Conservation (phyloP, 2,113 vertebrate species). For the Chlorocebus sabaeus region DNA sequence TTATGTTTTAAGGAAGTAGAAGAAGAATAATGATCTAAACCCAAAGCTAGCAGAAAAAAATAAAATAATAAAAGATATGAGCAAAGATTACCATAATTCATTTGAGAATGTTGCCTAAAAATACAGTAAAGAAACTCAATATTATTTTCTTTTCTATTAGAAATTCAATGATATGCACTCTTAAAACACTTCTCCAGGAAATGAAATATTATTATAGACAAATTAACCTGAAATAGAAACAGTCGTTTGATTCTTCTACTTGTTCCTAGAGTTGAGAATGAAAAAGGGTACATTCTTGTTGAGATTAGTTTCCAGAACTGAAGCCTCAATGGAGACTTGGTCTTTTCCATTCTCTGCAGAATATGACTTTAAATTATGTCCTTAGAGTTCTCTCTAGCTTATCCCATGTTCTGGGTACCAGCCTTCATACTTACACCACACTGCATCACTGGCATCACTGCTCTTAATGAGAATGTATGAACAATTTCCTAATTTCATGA, state of each 20-base stretch:
- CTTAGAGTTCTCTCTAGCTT: neutral
- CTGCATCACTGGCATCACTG: neutral
- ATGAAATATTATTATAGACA: neutral
- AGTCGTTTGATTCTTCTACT: neutral
- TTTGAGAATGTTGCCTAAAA: neutral
- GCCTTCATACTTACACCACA: neutral
- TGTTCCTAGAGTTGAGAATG: neutral
- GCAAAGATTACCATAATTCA: neutral
- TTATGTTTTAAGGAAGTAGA: neutral
- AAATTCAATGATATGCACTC: neutral
- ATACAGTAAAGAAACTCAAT: neutral
- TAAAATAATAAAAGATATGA: neutral
- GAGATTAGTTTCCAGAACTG: neutral
- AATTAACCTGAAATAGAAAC: slow-evolving; percentile 6
- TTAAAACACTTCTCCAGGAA: neutral
- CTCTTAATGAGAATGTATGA: neutral
- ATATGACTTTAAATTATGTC: neutral
- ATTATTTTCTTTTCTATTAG: neutral
- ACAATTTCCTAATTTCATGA: neutral
- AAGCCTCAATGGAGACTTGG: neutral
- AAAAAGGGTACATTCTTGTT: neutral
- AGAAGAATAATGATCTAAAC: neutral
- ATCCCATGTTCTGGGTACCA: neutral
- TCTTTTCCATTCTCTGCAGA: neutral
- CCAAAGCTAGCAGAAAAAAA: neutral